Evolutionary conservation across 2,113 vertebrate species (phyloP).

Genomic region (Rousettus leschenaultii): DNA sequence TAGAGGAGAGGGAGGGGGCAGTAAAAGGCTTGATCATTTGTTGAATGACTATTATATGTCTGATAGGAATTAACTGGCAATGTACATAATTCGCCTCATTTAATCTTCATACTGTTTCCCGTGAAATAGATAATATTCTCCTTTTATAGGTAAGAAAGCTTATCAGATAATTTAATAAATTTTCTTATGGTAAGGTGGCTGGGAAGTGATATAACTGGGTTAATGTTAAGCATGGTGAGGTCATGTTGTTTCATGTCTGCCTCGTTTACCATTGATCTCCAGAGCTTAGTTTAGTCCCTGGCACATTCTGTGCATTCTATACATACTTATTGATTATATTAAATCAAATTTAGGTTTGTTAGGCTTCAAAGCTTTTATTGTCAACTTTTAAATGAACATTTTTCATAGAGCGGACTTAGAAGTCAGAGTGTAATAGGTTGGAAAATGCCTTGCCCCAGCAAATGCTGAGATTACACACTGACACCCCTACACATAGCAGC

Average conservation of each 20-base stretch:
- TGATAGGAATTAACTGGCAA: neutral
- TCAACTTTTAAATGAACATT: neutral
- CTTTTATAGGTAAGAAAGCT: neutral
- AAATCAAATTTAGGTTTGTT: slow-evolving; percentile 7
- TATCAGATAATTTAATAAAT: neutral
- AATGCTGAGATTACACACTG: neutral
- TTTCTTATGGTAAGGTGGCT: neutral
- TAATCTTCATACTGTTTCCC: neutral
- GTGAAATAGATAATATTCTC: neutral
- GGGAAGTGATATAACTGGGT: neutral
- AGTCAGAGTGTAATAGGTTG: neutral
- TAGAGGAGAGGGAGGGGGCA: neutral
- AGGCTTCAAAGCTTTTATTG: neutral
- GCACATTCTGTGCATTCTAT: neutral
- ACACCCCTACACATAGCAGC: neutral
- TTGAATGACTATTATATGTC: neutral
- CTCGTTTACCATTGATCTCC: neutral
- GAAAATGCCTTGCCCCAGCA: neutral
- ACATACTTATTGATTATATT: neutral
- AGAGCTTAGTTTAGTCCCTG: neutral
- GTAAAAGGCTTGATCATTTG: neutral
- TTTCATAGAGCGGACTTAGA: neutral
- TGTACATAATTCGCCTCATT: slow-evolving; percentile 41
- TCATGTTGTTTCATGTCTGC: neutral
- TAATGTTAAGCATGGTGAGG: neutral